Evolutionary conservation across 92 coral and sea anemone genomes (phyloP), one percentile per base, ranked within the genome.

Genomic region (Muricea muricata): DNA sequence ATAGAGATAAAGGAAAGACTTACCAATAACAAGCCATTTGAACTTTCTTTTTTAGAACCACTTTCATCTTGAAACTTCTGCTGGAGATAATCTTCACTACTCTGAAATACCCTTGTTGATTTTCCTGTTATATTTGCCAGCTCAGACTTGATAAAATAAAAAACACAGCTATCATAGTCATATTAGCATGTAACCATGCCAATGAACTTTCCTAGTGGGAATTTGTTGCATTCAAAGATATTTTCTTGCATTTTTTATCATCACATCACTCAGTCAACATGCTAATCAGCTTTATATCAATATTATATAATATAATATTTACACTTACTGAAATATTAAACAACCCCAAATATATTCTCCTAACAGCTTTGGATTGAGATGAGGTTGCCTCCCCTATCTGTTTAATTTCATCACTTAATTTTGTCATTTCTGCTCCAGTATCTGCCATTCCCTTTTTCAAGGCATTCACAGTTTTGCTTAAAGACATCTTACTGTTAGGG

Each of bases 391-490:
- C 24, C 21, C 56, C 50, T 12, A 77, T 54, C 33, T 77, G 82
- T 77, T 77, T 77, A 40, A 77, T 35, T 29, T 77, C 68, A 52
- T 77, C 82, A 21, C 82, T 77, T 25, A 77, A 40, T 77, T 52
- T 77, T 77, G 82, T 77, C 20, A 77, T 77, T 77, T 77, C 82
- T 31, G 82, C 82, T 6, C 82, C 82, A 54, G 82, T 77, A 55
- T 77, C 82, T 29, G 82, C 82, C 82, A 77, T 77, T 77, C 82
- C 82, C 26, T 77, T 77, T 70, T 77, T 47, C 33, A 77, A 77
- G 7, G 67, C 82, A 77, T 55, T 37, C 7, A 77, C 82, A 28
- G 58, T 77, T 20, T 40, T 23, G n/a, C 54, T 32, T 25, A 77
- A 56, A 1, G 50, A 13, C 18, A 54, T 41, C 61, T 77, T 77